A percentile compares a stretch with the other conserved stretches of the same genome.
These are phyloP conservation scores for Morpho deidamia DNA, from an alignment of 2,888 invertebrate species.

Conservation along the genomic window DNA sequence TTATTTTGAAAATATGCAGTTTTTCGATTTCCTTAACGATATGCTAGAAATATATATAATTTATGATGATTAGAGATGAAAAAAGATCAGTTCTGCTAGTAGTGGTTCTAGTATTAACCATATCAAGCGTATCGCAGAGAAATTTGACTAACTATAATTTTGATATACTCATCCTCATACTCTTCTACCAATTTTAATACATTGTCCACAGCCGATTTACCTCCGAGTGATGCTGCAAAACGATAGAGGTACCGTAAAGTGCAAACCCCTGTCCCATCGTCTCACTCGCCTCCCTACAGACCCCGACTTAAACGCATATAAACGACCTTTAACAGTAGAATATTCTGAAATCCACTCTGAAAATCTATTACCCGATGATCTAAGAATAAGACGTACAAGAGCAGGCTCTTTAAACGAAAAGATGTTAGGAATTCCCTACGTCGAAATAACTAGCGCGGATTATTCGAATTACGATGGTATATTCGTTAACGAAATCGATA, in stretches of 20 bases:
- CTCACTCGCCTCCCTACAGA: constrained; percentile 43
- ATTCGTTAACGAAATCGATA: constrained; percentile 76
- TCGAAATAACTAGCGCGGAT: constrained; percentile 75
- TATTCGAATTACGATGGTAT: constrained; percentile 55
- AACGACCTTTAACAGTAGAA: constrained; percentile 28
- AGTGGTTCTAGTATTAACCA: too few relatives aligned
- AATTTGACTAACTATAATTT: not conserved
- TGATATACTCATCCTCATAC: constrained; percentile 1
- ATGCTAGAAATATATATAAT: too few relatives aligned
- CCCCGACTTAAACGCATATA: constrained; percentile 45
- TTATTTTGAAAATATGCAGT: not conserved
- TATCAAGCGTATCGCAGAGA: not conserved
- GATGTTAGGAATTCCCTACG: constrained; percentile 54
- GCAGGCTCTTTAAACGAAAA: constrained; percentile 58
- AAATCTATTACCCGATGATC: constrained; percentile 33
- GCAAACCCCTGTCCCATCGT: constrained; percentile 46
- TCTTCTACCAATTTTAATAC: constrained; percentile 16
- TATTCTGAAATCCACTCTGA: constrained; percentile 33
- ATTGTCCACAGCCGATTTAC: constrained; percentile 85
- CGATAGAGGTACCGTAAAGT: constrained; percentile 87
- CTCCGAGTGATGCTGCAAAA: constrained; percentile 83
- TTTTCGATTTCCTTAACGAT: not conserved
- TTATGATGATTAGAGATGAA: too few relatives aligned
- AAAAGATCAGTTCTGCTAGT: too few relatives aligned
- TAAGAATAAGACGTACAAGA: constrained; percentile 39